phyloP scores from a whole-genome alignment of 2,113 vertebrate genomes.

The Eonycteris spelaea region DNA sequence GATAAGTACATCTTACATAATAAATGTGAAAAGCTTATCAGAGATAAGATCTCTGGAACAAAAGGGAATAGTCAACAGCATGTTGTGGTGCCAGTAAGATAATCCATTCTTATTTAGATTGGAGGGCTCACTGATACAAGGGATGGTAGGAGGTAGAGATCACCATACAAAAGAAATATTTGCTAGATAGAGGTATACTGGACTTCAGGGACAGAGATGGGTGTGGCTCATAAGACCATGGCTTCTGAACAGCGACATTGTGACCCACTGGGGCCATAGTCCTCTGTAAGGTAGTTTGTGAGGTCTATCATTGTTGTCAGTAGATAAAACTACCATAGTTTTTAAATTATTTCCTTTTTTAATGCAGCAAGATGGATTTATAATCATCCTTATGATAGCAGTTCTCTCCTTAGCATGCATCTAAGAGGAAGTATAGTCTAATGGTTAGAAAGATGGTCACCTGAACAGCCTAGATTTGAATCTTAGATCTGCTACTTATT shows the following conservation, averaged over 20 bases:
- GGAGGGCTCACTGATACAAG: neutral
- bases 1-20: neutral
- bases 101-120: neutral
- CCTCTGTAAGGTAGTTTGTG: neutral
- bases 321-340: neutral
- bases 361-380: neutral
- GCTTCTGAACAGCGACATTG: neutral
- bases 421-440: neutral
- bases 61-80: neutral
- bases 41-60: neutral
- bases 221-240: neutral
- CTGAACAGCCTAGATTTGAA: neutral
- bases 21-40: neutral
- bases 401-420: neutral
- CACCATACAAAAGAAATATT: neutral
- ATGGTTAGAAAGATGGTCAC: neutral
- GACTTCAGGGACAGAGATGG: neutral
- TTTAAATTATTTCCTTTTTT: neutral
- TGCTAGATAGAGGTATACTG: neutral
- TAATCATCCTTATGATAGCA: neutral
- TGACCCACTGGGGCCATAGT: neutral
- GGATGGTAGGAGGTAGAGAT: neutral
- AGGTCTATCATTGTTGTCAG: neutral
- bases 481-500: neutral
- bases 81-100: neutral